Base-by-base conservation (phyloP, 2,888 invertebrate genomes). In the Tenthredo livida region DNA sequence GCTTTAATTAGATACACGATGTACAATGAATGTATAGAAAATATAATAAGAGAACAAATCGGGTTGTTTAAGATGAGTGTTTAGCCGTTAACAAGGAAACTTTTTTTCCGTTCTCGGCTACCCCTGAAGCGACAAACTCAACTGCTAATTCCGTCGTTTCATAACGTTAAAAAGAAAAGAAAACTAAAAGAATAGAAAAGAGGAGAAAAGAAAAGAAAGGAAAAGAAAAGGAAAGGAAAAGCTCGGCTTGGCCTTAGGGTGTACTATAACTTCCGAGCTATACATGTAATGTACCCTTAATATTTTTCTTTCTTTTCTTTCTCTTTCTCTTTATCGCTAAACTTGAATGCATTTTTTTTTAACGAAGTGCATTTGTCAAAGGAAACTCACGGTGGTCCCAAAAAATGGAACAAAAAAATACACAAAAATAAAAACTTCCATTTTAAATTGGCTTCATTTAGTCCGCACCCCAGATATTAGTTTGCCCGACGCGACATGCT, bases 11-110 rank as follows among this genome's bases (percentile, higher is more conserved):
- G 43, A 12, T 10, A 37, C 33, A 25, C 12, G 29, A 15, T 25
- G 3, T 33, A 33, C 15, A 29, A 29, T 15, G 67, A 61, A 21
- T 73, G 12, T 7, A 70, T n/a, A 40, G 70, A 9, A 17, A 40
- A n/a, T 37, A 33, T 17, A 3, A 54, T n/a, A 25, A 43, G 17
- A 54, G 17, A 50, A 54, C 5, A 15, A 50, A 50, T 29, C 29
- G 17, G n/a, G 77, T 73, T 73, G 73, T 77, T 77, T 33, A 33
- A 77, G 77, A 29, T 77, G 54, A 43, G 54, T 54, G 29, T 77
- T 77, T 33, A 77, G 37, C 77, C 29, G 77, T 77, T 77, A 77
- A 77, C 77, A 77, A 77, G 77, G 29, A 77, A 77, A 77, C 77
- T 77, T 54, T 77, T 75, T 77, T 54, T 33, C 54, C 75, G 47